phyloP scores from a whole-genome alignment of 1,140 invertebrate genomes.

The Drosophila eugracilis region DNA sequence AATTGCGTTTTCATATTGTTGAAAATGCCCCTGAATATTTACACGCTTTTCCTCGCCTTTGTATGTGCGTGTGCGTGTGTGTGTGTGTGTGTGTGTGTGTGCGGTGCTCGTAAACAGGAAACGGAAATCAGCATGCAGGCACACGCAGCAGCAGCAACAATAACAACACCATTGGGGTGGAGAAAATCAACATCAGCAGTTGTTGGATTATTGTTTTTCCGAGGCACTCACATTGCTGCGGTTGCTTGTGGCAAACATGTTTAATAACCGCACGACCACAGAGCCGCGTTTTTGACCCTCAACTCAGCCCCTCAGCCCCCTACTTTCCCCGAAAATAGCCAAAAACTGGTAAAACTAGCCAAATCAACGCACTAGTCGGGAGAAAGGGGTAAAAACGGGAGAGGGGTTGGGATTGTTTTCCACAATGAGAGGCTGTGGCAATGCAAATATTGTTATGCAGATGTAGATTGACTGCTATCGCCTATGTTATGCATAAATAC shows the following conservation, averaged over 20 bases:
- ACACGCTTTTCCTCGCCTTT: constrained; percentile 19
- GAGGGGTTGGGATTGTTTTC: background rate
- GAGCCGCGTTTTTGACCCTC: constrained; percentile 8
- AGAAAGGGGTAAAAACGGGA: background rate
- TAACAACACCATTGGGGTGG: background rate
- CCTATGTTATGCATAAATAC: constrained; percentile 21
- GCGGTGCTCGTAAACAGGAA: constrained; percentile 37
- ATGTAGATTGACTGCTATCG: constrained; percentile 2
- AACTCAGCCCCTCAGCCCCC: background rate
- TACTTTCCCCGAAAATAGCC: background rate
- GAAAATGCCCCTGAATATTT: constrained; percentile 71
- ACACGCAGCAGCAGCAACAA: constrained; percentile 29
- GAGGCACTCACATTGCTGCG: constrained; percentile 22
- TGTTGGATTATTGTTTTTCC: constrained; percentile 43
- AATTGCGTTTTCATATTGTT: constrained; percentile 71
- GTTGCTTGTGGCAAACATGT: constrained; percentile 39
- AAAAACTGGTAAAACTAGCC: background rate
- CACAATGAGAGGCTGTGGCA: background rate
- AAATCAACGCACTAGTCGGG: constrained; percentile 18
- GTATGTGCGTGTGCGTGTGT: background rate
- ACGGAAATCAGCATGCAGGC: constrained; percentile 46
- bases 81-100: background rate
- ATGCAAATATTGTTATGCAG: constrained; percentile 26
- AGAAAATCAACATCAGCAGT: constrained; percentile 44
- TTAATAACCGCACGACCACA: constrained; percentile 29